Evolutionary conservation across 2,113 vertebrate species (phyloP), one percentile per base, ranked within the genome.

Genomic region (Gallinago media): DNA sequence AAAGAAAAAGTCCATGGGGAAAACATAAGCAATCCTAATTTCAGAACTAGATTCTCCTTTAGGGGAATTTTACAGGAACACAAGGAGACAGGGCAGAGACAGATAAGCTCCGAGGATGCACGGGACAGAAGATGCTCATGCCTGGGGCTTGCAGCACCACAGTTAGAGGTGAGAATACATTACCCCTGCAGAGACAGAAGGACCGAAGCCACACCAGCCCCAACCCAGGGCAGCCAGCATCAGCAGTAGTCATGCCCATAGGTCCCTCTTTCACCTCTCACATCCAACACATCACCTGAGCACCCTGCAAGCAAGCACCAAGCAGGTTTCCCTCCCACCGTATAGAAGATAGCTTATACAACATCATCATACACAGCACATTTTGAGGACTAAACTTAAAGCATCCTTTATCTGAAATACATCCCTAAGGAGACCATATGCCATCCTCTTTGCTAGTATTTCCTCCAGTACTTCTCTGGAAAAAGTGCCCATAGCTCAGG

Each of bases 201-300:
- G 11, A 67, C 12, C 47, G 58, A 76, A 80, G 31, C 20, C 54
- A 47, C 12, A 5, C 14, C n/a, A 47, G 46, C 40, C 62, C 18
- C 20, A 15, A 22, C 14, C 32, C 46, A 49, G 31, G 6, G n/a
- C 50, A 65, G n/a, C 38, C 34, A 25, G 9, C 27, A 54, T 12
- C 31, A 75, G 62, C 62, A 55, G 21, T 2, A 29, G 7, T 11
- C 46, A 19, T 26, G 9, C 26, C 62, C 34, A 80, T 8, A 50
- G 32, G 13, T 79, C 32, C 9, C 8, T 47, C 58, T 34, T 29
- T 17, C 40, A 62, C 27, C 31, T 65, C 63, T 49, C 20, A 4
- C 11, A 22, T 52, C 36, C 23, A 38, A 77, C 2, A 1, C 0
- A 0, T 29, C 34, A 54, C 49, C 32, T 15, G 11, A 82, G 44